Percentiles rank a stretch among this genome's conserved stretches.
phyloP scores from a whole-genome alignment of 2,113 vertebrate genomes.

The Halichoeres trimaculatus region DNA sequence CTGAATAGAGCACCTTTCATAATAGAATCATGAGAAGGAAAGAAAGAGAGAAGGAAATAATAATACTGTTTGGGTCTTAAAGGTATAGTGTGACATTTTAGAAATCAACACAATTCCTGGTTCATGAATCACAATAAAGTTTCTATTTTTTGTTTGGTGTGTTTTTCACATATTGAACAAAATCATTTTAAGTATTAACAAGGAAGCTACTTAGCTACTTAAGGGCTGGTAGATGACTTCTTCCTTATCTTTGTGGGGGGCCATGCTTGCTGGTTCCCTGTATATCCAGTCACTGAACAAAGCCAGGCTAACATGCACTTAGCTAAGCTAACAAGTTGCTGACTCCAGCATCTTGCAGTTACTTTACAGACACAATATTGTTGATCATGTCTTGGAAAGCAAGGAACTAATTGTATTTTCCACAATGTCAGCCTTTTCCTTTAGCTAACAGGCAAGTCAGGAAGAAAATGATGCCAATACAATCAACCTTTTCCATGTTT shows the following conservation, averaged over 20 bases:
- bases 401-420: not conserved
- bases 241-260: not conserved
- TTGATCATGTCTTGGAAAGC: not conserved
- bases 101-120: not conserved
- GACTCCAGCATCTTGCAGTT: not conserved
- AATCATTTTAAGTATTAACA: not conserved
- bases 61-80: not conserved
- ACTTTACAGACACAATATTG: not conserved
- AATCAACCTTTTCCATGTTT: not conserved
- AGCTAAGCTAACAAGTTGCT: not conserved
- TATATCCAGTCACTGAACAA: not conserved
- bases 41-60: conserved; percentile 3
- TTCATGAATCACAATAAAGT: not conserved
- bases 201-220: too few species aligned
- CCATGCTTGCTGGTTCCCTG: not conserved
- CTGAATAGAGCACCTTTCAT: conserved; percentile 14
- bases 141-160: too few species aligned
- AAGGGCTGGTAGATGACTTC: too few species aligned
- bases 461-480: not conserved
- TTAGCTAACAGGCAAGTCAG: not conserved
- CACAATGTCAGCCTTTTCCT: not conserved
- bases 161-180: not conserved
- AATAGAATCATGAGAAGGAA: conserved; percentile 4
- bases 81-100: not conserved
- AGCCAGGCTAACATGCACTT: not conserved